Evolutionary conservation across 2,113 vertebrate species (phyloP), one percentile per base, ranked within the genome.

Genomic region (Caretta caretta): DNA sequence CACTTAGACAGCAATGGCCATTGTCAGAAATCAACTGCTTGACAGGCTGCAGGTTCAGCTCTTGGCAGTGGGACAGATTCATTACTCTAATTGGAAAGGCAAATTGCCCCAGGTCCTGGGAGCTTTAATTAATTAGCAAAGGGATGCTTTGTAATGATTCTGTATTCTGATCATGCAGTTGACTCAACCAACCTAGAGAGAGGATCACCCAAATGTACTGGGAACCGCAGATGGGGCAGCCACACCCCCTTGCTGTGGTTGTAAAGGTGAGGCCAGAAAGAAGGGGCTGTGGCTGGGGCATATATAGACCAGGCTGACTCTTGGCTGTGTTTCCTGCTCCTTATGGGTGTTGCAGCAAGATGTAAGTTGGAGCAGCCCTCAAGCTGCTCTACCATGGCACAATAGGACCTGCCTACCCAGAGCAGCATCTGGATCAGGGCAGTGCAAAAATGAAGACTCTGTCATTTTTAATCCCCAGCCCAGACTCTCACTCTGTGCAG

Each of bases 181-280:
- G 89, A 93, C 89, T 75, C 5, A 1, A 90, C 51, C 75, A n/a
- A 84, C 93, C 91, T 92, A 83, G 91, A 42, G 91, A 42, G 49
- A 54, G 31, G 51, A 22, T 94, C 53, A 27, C 53, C 76, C 81
- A 1, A 31, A 38, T 10, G 48, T 49, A 29, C 35, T 19, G 76
- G 91, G 80, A 48, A 27, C 51, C 3, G 3, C 80, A 35, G 89
- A 91, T 88, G 87, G 87, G 75, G 90, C 50, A 93, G 84, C 80
- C 87, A 90, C 76, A 82, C 84, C 87, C 85, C 65, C 50, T 2
- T 91, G 22, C 87, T 92, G 83, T 4, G 0, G 83, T 38, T 22
- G n/a, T 20, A 38, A 69, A 35, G 35, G 62, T n/a, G 62, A 9
- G 62, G n/a, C n/a, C 65, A 72, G 35, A 72, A 72, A 72, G 35